Evolutionary conservation across 1,140 invertebrate genomes (phyloP), one percentile per base, ranked within the genome.

Genomic region (Drosophila bocki): DNA sequence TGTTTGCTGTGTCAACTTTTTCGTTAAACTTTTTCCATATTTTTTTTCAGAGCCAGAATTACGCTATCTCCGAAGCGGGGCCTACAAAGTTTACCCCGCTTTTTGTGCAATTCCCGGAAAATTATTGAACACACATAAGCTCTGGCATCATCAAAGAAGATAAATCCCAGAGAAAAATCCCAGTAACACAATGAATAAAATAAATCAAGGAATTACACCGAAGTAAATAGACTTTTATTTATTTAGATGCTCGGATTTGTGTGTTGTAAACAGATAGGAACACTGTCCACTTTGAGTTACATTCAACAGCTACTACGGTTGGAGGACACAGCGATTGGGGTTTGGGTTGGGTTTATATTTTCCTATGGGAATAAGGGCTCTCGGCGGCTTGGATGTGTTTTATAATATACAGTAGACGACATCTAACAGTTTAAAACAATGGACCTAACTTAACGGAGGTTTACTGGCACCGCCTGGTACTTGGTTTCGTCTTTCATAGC

Each of bases 211-310:
- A 47, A 62, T 47, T 87, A 81, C 84, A 81, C 84, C 70, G 80
- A 88, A 78, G 78, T 80, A 88, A 88, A 80, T 90, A 81, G 61
- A 62, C 47, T 26, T 56, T 39, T 69, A 72, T 87, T 87, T 87
- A 87, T 88, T 87, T 50, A 67, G 54, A 72, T 54, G 53, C 47
- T 68, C 17, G 45, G 41, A 51, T 69, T 50, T 50, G 11, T 59
- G 32, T 29, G 26, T 50, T 82, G 29, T 29, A 22, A 32, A 51
- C 39, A 54, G 50, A 51, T 11, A 44, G 51, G 50, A 63, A 22
- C 22, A 29, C 13, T 65, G 74, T 68, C 48, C 75, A 68, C 56
- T 68, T 76, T 62, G 37, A 61, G 63, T 62, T 61, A 76, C 56
- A 78, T 69, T 76, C 58, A 76, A 76, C 32, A 71, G 29, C 44